These are phyloP conservation scores for Buceros bicornis DNA, from an alignment of 2,797 vertebrate species.

Conservation along the genomic window DNA sequence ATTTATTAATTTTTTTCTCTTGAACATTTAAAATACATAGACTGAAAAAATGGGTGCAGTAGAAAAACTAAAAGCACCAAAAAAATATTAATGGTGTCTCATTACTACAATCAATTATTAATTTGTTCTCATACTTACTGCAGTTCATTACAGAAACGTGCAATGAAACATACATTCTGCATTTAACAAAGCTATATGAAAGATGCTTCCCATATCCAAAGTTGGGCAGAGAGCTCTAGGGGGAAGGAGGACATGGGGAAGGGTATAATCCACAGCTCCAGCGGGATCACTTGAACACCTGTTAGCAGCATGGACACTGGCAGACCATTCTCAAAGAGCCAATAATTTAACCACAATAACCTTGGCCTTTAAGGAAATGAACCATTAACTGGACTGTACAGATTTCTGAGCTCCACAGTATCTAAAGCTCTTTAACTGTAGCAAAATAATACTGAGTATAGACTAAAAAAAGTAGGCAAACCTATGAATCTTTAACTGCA, in stretches of 20 bases:
- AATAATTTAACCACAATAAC: background rate
- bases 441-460: background rate
- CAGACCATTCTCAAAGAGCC: background rate
- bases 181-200: background rate
- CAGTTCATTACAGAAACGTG: background rate
- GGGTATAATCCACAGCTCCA: background rate
- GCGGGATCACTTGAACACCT: background rate
- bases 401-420: background rate
- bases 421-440: background rate
- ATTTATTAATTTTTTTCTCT: background rate
- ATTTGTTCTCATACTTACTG: background rate
- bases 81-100: accelerated
- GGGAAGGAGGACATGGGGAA: background rate
- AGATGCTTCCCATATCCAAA: background rate
- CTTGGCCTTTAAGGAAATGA: background rate
- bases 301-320: background rate
- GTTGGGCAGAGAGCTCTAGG: accelerated
- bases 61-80: background rate
- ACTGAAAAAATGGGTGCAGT: background rate
- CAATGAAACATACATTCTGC: background rate
- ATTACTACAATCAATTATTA: background rate
- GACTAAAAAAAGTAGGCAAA: background rate
- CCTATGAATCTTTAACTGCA: background rate
- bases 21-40: background rate
- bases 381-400: background rate